Evolutionary conservation across 2,113 vertebrate genomes (phyloP), one percentile per base, ranked within the genome.

Genomic region (Phasianus colchicus): DNA sequence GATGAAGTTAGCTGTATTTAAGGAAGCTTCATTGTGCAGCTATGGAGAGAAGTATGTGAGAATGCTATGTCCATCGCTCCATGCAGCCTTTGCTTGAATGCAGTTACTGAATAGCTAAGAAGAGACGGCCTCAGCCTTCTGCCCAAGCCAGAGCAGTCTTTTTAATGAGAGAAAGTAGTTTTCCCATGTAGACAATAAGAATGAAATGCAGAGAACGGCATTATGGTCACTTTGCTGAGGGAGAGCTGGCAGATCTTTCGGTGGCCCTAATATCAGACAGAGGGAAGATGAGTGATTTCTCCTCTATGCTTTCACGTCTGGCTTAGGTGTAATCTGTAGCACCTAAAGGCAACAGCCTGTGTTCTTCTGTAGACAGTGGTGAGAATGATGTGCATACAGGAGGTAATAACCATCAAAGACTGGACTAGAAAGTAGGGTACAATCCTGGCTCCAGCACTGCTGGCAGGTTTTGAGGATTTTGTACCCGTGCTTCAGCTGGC

Each of bases 181-280:
- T 8, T 24, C 16, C 25, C 13, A 10, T 9, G 6, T 14, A 78
- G 47, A 71, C 38, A 40, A 9, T 42, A n/a, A 72, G 72, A 89
- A 77, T 34, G 9, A 85, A 73, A 32, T 3, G 2, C 10, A 38
- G 69, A 66, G n/a, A 69, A 7, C 1, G 6, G 63, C n/a, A 0
- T 0, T 36, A 19, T 36, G 78, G 48, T 43, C 0, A 0, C 10
- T n/a, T 38, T 72, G 82, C 71, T 57, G 27, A 1, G 5, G 48
- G 42, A 34, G 42, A 69, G 2, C 18, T 36, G 47, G 29, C 20
- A 8, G 13, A 0, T 75, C 47, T 0, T 0, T 15, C 20, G 73
- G 43, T 4, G 6, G 32, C 25, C 52, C 5, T 0, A 2, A 2
- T 5, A 22, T 27, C 40, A 4, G 1, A 52, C 12, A 9, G 6